Base-by-base conservation (phyloP, 2,797 vertebrate genomes). In the Sardinella longiceps region DNA sequence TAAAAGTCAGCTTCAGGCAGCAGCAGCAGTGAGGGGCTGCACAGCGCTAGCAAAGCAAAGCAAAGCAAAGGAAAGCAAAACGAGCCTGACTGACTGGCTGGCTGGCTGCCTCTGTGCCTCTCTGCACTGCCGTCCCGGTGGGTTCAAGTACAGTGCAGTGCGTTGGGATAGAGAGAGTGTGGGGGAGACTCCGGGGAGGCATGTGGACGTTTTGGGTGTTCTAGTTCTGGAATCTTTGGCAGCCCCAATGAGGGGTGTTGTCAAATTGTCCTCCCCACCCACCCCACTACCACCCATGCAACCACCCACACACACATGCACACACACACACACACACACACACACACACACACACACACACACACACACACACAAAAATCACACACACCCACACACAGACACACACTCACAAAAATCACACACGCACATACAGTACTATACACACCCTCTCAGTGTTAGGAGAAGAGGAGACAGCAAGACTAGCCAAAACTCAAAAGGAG, bases 401-500 rank as follows among this genome's bases (percentile, higher is more conserved):
- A 56, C 48, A 51, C 48, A 56, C 53, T n/a, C 56, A 60, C 1
- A 53, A n/a, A n/a, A n/a, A n/a, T n/a, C 7, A 23, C 5, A 5
- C 25, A 66, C 63, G 37, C 63, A 18, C 28, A 37, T 30, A 12
- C 28, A 33, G n/a, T n/a, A n/a, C n/a, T 11, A 33, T 15, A 70
- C 63, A 18, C 30, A 18, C 63, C 2, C 28, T 15, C 63, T 20
- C 70, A 43, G 20, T 33, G 20, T 43, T 77, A 77, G 33, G 15
- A 39, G 6, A 43, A 77, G 4, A 33, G 33, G 70, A 77, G 70
- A 77, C 37, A 39, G 70, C 33, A 77, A 33, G 4, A 25, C 53
- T 43, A n/a, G 53, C 30, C 60, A 83, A 60, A 28, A 77, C 70
- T 77, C 70, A 18, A 77, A 77, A 77, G 10, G 70, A 23, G 70